These are phyloP conservation scores for Tuberolachnus salignus DNA, from an alignment of 2,888 invertebrate genomes.

Conservation along the genomic window DNA sequence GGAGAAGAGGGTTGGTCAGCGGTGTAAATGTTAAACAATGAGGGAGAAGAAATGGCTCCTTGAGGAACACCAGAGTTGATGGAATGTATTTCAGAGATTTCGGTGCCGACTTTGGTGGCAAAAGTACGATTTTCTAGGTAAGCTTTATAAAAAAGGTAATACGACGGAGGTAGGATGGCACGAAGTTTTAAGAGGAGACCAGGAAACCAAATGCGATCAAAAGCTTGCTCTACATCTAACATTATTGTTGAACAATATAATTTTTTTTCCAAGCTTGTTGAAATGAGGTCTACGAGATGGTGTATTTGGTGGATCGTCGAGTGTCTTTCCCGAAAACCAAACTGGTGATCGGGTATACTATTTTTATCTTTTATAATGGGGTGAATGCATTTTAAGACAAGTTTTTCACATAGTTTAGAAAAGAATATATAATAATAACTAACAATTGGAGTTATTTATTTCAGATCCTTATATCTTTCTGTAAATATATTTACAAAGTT, in stretches of 20 bases:
- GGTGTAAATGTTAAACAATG: too few relatives aligned
- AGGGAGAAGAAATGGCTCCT: too few relatives aligned
- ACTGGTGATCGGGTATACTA: too few relatives aligned
- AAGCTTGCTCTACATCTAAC: not conserved
- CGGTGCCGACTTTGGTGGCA: too few relatives aligned
- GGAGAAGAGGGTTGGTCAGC: too few relatives aligned
- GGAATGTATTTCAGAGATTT: too few relatives aligned
- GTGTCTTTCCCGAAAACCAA: not conserved
- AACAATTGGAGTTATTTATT: too few relatives aligned
- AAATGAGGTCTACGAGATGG: not conserved
- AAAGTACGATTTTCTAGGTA: constrained; percentile 1
- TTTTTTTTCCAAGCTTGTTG: not conserved
- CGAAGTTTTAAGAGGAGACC: not conserved
- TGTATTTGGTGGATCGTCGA: not conserved
- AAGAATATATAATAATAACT: too few relatives aligned
- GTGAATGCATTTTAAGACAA: not conserved
- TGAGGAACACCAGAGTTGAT: too few relatives aligned
- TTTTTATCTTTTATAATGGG: not conserved
- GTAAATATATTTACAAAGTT: too few relatives aligned
- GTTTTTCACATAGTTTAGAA: not conserved
- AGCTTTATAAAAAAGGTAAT: too few relatives aligned
- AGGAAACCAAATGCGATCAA: not conserved
- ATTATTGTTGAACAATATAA: not conserved
- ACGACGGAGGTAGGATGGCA: not conserved
- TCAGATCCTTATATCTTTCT: too few relatives aligned